Base-by-base conservation (phyloP, 64 coral and sea anemone genomes). In the Stichodactyla mertensii region DNA sequence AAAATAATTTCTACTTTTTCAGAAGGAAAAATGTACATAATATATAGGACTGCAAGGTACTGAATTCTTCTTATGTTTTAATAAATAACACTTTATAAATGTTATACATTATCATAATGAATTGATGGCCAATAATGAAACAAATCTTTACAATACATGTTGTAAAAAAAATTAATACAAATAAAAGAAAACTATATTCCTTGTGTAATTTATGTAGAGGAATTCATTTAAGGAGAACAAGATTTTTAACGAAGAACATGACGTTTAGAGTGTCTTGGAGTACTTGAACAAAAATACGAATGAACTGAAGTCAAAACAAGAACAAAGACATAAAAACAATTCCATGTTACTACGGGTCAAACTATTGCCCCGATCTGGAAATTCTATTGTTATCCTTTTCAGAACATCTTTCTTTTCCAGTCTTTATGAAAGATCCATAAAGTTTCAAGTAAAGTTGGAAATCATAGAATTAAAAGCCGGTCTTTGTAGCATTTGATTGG, bases 231-330 rank as follows among this genome's bases (percentile, higher is more conserved):
- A 13, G 69, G 27, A 27, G 16, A 74, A 74, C 11, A 74, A 26
- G 69, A 31, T 27, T 4, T 74, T 10, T 31, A 74, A 45, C 36
- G 36, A 45, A 45, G 36, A 45, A 45, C 36, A 45, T 2, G 36
- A 45, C 36, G 0, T 10, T 31, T 74, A 31, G 1, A 74, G 23
- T 74, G 24, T 74, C 5, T 74, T 74, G 24, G 5, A 31, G 69
- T 31, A 31, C 69, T 74, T 74, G 24, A 13, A 26, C 10, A 23
- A 23, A 4, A 22, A 23, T 16, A 22, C 51, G 77, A 79, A 79
- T 79, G 77, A 18, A 16, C 7, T n/a, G 51, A 53, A 81, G 78
- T 55, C 78, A 81, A 19, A 81, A 81, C 78, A 81, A 81, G 78
- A 74, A 81, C 52, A 54, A 54, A 81, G 16, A 53, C 36, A 20